Evolutionary conservation across 2,888 invertebrate genomes (phyloP).

Genomic region (Drosophila peninsularis): DNA sequence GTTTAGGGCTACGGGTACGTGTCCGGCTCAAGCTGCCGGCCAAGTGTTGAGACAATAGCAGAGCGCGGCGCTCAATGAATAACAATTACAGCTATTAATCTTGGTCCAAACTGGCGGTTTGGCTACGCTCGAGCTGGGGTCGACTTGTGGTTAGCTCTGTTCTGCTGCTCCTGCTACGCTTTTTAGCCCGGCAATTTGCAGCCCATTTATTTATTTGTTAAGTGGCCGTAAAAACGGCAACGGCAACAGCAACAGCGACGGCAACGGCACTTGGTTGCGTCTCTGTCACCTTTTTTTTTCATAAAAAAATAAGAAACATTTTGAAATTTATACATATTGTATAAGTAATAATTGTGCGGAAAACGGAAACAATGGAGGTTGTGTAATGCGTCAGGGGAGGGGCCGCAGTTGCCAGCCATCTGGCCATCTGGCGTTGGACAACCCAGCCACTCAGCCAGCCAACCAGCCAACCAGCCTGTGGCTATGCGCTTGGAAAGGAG

Average conservation of each 20-base stretch:
- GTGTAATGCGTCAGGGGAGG: conserved; percentile 76
- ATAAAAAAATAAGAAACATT: conserved; percentile 36
- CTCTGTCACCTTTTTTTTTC: conserved; percentile 49
- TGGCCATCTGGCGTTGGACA: conserved; percentile 70
- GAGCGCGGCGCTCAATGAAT: conserved; percentile 76
- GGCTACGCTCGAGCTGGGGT: conserved; percentile 20
- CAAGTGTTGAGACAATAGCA: conserved; percentile 77
- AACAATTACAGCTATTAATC: conserved; percentile 79
- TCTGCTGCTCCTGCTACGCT: conserved; percentile 45
- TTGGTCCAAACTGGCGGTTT: conserved; percentile 60
- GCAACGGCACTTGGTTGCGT: conserved; percentile 45
- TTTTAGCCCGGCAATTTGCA: conserved; percentile 66
- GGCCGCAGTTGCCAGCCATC: conserved; percentile 19
- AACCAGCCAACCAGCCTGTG: conserved; percentile 39
- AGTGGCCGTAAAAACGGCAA: conserved; percentile 79
- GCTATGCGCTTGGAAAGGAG: conserved; percentile 70
- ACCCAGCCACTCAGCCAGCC: conserved; percentile 29
- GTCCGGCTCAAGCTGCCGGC: conserved; percentile 11
- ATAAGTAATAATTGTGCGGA: conserved; percentile 81
- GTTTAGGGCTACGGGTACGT: conserved; percentile 22
- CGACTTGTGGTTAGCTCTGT: conserved; percentile 63
- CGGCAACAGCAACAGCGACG: conserved; percentile 37
- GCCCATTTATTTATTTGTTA: conserved; percentile 81
- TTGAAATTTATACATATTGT: conserved; percentile 79
- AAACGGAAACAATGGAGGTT: conserved; percentile 82